A percentile compares a stretch with the other conserved stretches of the same genome.
Evolutionary conservation across 2,797 vertebrate species (phyloP).

Genomic region (Cuculus canorus): DNA sequence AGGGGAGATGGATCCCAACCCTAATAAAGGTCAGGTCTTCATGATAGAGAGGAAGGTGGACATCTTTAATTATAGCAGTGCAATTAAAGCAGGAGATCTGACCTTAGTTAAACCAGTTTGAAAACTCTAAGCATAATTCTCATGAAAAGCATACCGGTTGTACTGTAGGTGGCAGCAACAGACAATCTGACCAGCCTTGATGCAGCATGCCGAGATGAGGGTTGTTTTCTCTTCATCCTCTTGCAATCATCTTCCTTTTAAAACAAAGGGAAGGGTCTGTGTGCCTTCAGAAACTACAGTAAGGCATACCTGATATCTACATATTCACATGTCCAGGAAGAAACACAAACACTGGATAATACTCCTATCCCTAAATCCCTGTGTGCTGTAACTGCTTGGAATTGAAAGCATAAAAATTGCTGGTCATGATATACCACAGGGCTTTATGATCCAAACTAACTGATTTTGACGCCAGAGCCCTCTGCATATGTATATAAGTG

Average conservation of each 20-base stretch:
- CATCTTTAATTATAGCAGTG: neutral
- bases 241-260: neutral
- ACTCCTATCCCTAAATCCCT: too few relatives aligned
- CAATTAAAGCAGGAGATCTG: neutral
- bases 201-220: neutral
- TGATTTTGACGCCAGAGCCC: neutral
- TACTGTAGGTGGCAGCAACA: neutral
- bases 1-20: neutral
- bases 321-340: neutral
- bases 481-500: accelerated
- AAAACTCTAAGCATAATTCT: neutral
- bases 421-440: neutral
- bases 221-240: neutral
- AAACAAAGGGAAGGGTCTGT: neutral
- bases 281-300: neutral
- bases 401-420: neutral
- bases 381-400: neutral
- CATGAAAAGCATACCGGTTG: neutral
- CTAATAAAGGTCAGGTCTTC: neutral
- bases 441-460: neutral
- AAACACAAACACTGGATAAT: neutral
- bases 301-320: neutral
- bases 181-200: accelerated
- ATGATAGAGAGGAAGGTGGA: neutral
- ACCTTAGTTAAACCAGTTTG: neutral